phyloP scores from a whole-genome alignment of 2,113 vertebrate species.

The Trachemys scripta region DNA sequence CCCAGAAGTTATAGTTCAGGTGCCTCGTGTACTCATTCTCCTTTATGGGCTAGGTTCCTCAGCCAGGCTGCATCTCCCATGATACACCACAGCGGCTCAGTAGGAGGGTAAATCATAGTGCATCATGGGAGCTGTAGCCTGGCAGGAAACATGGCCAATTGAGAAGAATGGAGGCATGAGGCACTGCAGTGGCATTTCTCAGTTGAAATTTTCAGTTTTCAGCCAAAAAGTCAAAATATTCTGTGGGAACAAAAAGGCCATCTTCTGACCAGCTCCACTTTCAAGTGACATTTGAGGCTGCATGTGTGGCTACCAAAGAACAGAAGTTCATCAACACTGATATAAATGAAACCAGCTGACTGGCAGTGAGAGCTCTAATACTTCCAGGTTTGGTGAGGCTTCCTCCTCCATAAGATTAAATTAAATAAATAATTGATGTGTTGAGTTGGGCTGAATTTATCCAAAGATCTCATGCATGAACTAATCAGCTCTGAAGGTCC shows the following conservation, averaged over 20 bases:
- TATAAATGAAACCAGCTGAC: not conserved
- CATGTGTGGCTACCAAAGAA: not conserved
- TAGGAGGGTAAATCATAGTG: too few relatives aligned
- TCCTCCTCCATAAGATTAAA: not conserved
- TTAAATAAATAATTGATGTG: not conserved
- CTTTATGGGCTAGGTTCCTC: too few relatives aligned
- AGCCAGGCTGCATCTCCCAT: too few relatives aligned
- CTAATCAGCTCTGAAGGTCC: not conserved
- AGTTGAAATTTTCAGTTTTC: not conserved
- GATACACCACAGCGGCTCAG: too few relatives aligned
- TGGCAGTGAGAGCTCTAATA: not conserved
- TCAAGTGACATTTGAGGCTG: not conserved
- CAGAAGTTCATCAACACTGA: not conserved
- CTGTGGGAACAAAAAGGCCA: too few relatives aligned
- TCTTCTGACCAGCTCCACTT: not conserved
- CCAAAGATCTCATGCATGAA: not conserved
- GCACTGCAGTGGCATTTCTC: not conserved
- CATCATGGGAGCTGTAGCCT: not conserved
- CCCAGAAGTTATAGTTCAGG: too few relatives aligned
- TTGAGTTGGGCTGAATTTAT: not conserved
- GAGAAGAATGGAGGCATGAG: not conserved
- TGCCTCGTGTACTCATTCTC: too few relatives aligned
- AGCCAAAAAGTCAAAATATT: not conserved
- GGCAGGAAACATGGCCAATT: too few relatives aligned
- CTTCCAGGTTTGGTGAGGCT: rapidly evolving